Conservation (phyloP, 2,888 invertebrate genomes). For the Galerucella nymphaeae region DNA sequence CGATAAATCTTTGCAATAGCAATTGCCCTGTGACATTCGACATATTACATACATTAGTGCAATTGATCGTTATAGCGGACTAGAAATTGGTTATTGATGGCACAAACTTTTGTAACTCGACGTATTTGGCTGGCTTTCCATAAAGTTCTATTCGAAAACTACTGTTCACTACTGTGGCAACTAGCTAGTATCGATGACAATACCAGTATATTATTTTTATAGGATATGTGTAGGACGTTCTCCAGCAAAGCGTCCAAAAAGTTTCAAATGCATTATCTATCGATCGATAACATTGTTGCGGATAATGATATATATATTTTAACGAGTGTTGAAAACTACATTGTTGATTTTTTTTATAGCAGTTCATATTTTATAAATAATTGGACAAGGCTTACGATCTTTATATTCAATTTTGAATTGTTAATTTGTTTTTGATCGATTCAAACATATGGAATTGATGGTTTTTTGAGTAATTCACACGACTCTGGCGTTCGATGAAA, state of each 20-base stretch:
- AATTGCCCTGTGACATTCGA: constrained; percentile 49
- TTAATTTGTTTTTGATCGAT: not conserved
- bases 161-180: constrained; percentile 56
- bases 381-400: not conserved
- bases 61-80: constrained; percentile 44
- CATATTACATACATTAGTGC: constrained; percentile 49
- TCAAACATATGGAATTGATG: not conserved
- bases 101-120: constrained; percentile 35
- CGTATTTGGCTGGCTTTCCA: constrained; percentile 38
- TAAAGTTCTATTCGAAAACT: constrained; percentile 52
- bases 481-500: not conserved
- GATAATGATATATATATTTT: constrained; percentile 24
- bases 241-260: constrained; percentile 11
- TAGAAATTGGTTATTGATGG: constrained; percentile 48
- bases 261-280: constrained; percentile 4
- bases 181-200: constrained; percentile 58
- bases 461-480: not conserved
- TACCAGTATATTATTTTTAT: constrained; percentile 60
- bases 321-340: constrained; percentile 27
- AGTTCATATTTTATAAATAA: constrained; percentile 1
- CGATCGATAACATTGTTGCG: constrained; percentile 18
- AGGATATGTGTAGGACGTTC: constrained; percentile 46
- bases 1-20: constrained; percentile 41
- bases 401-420: not conserved
- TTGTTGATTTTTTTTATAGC: constrained; percentile 10